Percentiles rank a stretch among this genome's conserved stretches.
Evolutionary conservation across 2,797 vertebrate genomes (phyloP).

Genomic region (Loris lydekkerianus): DNA sequence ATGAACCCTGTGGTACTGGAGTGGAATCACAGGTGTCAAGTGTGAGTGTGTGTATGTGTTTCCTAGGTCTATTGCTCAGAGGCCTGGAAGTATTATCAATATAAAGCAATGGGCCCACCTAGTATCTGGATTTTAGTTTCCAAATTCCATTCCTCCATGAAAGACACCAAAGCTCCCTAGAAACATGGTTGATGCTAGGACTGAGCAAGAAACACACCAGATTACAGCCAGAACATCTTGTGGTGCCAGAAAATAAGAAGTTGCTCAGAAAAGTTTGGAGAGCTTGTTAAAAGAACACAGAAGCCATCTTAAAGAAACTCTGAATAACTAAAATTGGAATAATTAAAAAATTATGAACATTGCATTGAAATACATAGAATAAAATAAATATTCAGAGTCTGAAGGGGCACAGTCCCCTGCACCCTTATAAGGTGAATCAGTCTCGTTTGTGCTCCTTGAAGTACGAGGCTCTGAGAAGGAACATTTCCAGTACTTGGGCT

Average conservation of each 20-base stretch:
- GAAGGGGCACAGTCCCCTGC: no score
- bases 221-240: neutral
- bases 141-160: neutral
- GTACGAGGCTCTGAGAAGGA: no score
- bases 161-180: neutral
- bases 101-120: neutral
- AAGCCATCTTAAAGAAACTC: neutral
- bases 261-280: neutral
- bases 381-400: neutral
- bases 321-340: neutral
- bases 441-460: no score
- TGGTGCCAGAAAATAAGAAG: neutral
- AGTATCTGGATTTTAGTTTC: neutral
- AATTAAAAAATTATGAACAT: neutral
- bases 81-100: neutral
- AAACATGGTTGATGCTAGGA: neutral
- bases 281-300: neutral
- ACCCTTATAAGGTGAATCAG: no score
- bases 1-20: neutral
- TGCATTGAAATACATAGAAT: neutral
- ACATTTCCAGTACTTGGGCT: no score
- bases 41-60: rapidly evolving
- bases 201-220: neutral
- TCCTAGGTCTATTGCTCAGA: neutral
- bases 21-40: neutral